These are phyloP conservation scores for Pristiophorus japonicus DNA, from an alignment of 2,113 vertebrate genomes.

Conservation along the genomic window DNA sequence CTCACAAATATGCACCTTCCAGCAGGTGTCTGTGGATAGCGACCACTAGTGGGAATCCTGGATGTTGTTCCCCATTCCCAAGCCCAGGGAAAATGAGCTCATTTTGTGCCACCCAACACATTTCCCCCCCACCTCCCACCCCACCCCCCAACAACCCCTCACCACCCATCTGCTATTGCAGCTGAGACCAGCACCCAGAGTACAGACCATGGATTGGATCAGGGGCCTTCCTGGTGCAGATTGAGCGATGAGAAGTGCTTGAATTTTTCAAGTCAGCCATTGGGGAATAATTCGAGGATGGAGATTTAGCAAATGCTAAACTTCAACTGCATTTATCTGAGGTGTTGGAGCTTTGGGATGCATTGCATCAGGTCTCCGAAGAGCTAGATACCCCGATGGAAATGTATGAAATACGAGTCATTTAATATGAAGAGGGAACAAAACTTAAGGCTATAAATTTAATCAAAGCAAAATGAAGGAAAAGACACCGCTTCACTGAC, in stretches of 20 bases:
- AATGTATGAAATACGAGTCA: not conserved
- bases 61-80: not conserved
- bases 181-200: not conserved
- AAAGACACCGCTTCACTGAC: not conserved
- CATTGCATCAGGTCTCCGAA: not conserved
- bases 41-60: not conserved
- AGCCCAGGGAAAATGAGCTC: not conserved
- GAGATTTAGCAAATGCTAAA: not conserved
- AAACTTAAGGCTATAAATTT: not conserved
- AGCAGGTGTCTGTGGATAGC: not conserved
- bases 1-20: not conserved
- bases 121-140: too few species aligned
- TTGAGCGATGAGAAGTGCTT: not conserved
- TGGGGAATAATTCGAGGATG: not conserved
- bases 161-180: not conserved
- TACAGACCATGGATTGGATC: not conserved
- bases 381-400: not conserved
- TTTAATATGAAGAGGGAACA: not conserved
- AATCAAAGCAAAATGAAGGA: not conserved
- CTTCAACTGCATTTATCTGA: too few species aligned
- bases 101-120: not conserved
- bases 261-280: not conserved
- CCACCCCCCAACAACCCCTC: too few species aligned
- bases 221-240: not conserved
- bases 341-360: too few species aligned